Conservation (phyloP, 2,113 vertebrate species). For the Zosterops hypoxanthus region DNA sequence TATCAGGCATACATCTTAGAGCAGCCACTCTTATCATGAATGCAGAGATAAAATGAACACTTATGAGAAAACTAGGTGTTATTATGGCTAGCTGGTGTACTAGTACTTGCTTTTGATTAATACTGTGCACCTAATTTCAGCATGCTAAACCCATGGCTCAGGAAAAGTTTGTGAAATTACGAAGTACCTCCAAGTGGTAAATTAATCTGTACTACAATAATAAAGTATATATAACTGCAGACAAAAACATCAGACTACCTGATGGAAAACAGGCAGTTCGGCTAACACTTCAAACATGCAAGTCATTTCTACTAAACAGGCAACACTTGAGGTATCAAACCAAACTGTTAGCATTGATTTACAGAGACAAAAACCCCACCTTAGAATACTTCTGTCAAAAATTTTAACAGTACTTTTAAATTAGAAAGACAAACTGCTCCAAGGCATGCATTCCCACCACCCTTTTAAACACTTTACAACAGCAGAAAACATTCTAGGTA, state of each 20-base stretch:
- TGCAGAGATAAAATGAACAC: neutral
- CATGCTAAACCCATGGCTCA: neutral
- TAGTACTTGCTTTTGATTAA: neutral
- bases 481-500: neutral
- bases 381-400: neutral
- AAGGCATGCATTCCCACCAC: neutral
- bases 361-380: slow-evolving; percentile 33
- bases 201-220: slow-evolving; percentile 27
- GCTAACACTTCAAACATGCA: neutral
- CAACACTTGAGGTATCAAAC: neutral
- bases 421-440: neutral
- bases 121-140: neutral
- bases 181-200: neutral
- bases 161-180: slow-evolving; percentile 5
- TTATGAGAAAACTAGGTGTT: neutral
- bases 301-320: slow-evolving; percentile 10
- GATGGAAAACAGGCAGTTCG: neutral
- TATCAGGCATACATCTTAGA: neutral
- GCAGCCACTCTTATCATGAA: neutral
- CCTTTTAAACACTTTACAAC: neutral
- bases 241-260: neutral
- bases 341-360: neutral
- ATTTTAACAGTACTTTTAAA: neutral
- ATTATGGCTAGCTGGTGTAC: neutral
- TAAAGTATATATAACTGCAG: neutral